phyloP scores from a whole-genome alignment of 1,140 invertebrate species.

The honey bee (Apis mellifera) region Amel_HAv3.1 CM009933.2:9001001-9001500 shows the following conservation, averaged over 20 bases:
- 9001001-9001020: not conserved
- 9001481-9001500: not conserved
- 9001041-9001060: not conserved
- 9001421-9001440: constrained; percentile 31
- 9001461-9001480: constrained; percentile 19
- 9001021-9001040: constrained; percentile 5
- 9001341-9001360: not conserved
- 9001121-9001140: not conserved
- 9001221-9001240: not conserved
- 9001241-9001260: not conserved
- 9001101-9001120: not conserved
- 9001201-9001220: not conserved
- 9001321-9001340: constrained; percentile 26
- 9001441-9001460: constrained; percentile 1
- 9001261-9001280: no score
- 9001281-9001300: not conserved
- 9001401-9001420: constrained; percentile 24
- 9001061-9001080: not conserved
- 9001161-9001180: constrained; percentile 17
- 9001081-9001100: not conserved
- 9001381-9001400: constrained; percentile 46
- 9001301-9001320: constrained; percentile 21
- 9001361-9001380: not conserved
- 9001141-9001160: not conserved
- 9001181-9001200: not conserved